Evolutionary conservation across 2,113 vertebrate genomes (phyloP).

Genomic region (Pleuronectes platessa): DNA sequence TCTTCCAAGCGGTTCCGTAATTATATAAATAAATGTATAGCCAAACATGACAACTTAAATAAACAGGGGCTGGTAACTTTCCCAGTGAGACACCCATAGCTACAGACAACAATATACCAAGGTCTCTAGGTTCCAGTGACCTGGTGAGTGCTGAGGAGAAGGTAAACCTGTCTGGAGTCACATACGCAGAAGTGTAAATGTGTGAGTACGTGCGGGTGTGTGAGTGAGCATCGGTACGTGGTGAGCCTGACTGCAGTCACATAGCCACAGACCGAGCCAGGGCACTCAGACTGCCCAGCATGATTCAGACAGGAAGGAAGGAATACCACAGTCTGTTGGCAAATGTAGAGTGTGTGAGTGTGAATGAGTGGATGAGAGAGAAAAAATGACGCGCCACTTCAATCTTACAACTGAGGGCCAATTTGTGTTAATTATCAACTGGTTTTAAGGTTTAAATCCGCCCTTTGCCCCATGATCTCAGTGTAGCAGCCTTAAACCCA

Average conservation of each 20-base stretch:
- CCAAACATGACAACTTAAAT: too few species aligned
- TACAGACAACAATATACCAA: too few species aligned
- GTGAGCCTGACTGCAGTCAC: slow-evolving; percentile 68
- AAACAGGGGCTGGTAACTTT: too few species aligned
- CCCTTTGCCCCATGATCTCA: too few species aligned
- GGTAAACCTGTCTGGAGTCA: slow-evolving; percentile 5
- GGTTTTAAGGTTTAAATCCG: too few species aligned
- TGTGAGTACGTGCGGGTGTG: slow-evolving; percentile 1
- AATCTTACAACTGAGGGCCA: too few species aligned
- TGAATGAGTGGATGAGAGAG: neutral
- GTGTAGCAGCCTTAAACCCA: too few species aligned
- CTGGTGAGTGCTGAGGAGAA: neutral
- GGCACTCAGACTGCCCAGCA: slow-evolving; percentile 13
- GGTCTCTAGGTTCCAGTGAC: slow-evolving; percentile 3
- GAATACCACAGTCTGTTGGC: slow-evolving; percentile 41
- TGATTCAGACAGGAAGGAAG: slow-evolving; percentile 43
- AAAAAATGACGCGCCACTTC: neutral
- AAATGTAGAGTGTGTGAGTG: neutral
- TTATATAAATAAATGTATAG: too few species aligned
- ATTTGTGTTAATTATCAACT: too few species aligned
- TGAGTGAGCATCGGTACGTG: slow-evolving; percentile 11
- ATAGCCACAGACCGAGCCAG: slow-evolving; percentile 48
- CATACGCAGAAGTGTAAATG: neutral
- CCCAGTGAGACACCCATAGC: too few species aligned
- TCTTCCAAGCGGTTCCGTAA: too few species aligned